Conservation (phyloP, 2,113 vertebrate genomes). For the Aepyceros melampus region DNA sequence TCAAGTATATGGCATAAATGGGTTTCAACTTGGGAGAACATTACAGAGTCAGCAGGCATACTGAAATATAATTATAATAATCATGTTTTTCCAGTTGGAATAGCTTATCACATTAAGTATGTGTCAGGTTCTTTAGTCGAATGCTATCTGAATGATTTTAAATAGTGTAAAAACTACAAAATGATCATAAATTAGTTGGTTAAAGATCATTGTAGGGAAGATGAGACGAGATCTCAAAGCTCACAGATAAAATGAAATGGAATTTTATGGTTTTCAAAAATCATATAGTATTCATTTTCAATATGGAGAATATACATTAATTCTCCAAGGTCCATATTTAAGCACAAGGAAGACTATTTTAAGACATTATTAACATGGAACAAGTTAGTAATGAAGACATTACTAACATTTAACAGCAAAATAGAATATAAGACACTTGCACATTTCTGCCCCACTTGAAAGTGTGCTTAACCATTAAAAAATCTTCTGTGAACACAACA, state of each 20-base stretch:
- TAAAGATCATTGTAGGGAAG: neutral
- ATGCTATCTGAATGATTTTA: neutral
- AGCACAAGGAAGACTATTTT: neutral
- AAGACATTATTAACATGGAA: neutral
- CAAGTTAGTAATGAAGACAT: neutral
- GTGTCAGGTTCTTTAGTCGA: neutral
- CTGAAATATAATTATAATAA: neutral
- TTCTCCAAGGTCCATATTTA: neutral
- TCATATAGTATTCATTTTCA: neutral
- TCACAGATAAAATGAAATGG: neutral
- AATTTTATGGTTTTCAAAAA: neutral
- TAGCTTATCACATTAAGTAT: neutral
- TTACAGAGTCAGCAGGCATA: neutral
- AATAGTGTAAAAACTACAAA: neutral
- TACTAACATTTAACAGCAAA: neutral
- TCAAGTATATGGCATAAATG: neutral
- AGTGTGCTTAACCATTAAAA: too few species aligned
- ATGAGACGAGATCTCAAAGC: neutral
- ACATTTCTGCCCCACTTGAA: neutral
- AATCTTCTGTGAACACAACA: too few species aligned
- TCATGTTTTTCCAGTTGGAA: neutral
- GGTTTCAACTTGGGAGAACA: neutral
- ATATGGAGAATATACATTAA: neutral
- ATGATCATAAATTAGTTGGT: neutral
- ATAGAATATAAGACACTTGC: neutral